A percentile compares a stretch with the other conserved stretches of the same genome.
These are phyloP conservation scores for Periophthalmus modestus DNA, from an alignment of 2,113 vertebrate species.

Conservation along the genomic window DNA sequence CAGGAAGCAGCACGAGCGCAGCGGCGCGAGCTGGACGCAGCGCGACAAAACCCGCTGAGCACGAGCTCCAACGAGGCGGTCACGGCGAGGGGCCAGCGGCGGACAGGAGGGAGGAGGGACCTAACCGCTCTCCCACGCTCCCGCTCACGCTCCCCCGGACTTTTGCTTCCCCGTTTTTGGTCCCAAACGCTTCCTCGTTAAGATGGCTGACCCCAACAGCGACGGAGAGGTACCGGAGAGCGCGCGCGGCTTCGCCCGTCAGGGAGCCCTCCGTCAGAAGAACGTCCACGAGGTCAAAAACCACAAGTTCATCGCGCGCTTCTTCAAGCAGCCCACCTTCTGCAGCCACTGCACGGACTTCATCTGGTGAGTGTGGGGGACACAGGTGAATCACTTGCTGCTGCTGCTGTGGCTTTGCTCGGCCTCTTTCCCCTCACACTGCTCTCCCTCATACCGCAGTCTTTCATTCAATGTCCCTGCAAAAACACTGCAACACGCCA, in stretches of 20 bases:
- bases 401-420: conserved; percentile 45
- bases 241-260: conserved; percentile 86
- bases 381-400: conserved; percentile 80
- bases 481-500: conserved; percentile 57
- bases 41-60: conserved; percentile 42
- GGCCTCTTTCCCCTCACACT: conserved; percentile 31
- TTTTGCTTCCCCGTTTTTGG: conserved; percentile 17
- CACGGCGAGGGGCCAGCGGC: conserved; percentile 53
- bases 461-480: conserved; percentile 44
- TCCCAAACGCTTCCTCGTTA: conserved; percentile 70
- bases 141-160: conserved; percentile 29
- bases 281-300: conserved; percentile 88
- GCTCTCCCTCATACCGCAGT: conserved; percentile 34
- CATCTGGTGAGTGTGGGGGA: conserved; percentile 82
- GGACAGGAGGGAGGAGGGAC: conserved; percentile 48
- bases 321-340: conserved; percentile 94
- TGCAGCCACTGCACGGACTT: conserved; percentile 94
- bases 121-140: conserved; percentile 44
- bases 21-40: conserved; percentile 44
- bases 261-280: conserved; percentile 87
- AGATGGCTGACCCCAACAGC: conserved; percentile 79
- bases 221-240: conserved; percentile 80
- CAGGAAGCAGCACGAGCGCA: conserved; percentile 57
- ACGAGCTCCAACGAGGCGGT: conserved; percentile 55
- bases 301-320: conserved; percentile 91